Evolutionary conservation across 2,797 vertebrate species (phyloP), one percentile per base, ranked within the genome.

Genomic region (Tragelaphus eurycerus): DNA sequence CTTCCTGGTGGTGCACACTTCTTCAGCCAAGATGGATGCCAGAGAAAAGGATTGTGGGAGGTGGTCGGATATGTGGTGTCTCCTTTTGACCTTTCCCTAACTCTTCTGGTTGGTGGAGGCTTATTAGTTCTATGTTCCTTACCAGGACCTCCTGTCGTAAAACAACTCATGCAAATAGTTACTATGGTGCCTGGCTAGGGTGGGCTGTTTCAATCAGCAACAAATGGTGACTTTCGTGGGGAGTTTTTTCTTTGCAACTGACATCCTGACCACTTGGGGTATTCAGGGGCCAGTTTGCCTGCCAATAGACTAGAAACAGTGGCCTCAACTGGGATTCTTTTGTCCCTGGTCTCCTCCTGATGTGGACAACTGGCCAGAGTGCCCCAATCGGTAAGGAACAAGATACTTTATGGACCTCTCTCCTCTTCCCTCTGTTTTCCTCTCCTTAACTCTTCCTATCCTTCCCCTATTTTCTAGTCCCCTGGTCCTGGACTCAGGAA

Each of bases 131-230:
- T 2, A 2, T n/a, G 31, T 64, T 64, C 31, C 31, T n/a, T 64
- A n/a, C 3, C 16, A 64, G 15, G 31, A n/a, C 7, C 31, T 17
- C 62, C 4, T 64, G 7, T n/a, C 14, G 0, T 64, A 64, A 64
- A n/a, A 17, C 15, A 64, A n/a, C 31, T 64, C 31, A 17, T 1
- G 31, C 62, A 64, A 64, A n/a, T 64, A 16, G 62, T n/a, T 64
- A n/a, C 15, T 64, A 64, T n/a, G 60, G 60, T 64, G 15, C 62
- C 62, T n/a, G 7, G 62, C 62, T 15, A 64, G 3, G 31, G 31
- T 64, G 31, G 15, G 16, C 4, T 16, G 16, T 16, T 64, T 64
- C 31, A 64, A n/a, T n/a, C 31, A 64, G 62, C 62, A 64, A 31
- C 31, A 64, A 64, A 64, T n/a, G 62, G 15, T 4, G 15, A 64